Evolutionary conservation across 2,113 vertebrate genomes (phyloP).

Genomic region (Cyrtonyx montezumae): DNA sequence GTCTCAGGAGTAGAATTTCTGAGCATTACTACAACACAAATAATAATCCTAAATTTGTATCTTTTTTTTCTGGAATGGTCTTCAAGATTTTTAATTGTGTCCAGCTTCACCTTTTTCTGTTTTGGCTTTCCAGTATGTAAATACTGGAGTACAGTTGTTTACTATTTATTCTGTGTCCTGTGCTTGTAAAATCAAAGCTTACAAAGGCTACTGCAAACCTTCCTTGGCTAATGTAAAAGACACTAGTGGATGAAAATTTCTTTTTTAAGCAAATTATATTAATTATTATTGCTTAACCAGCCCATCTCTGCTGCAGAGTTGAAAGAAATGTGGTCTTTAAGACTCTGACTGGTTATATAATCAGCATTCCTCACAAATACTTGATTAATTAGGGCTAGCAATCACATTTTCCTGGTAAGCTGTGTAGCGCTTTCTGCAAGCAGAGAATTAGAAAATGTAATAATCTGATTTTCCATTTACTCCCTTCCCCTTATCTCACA

Average conservation of each 20-base stretch:
- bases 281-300: slow-evolving; percentile 27
- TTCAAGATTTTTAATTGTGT: neutral
- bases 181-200: neutral
- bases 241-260: neutral
- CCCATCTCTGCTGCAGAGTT: neutral
- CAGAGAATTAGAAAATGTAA: slow-evolving; percentile 16
- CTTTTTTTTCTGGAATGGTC: neutral
- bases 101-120: slow-evolving; percentile 1
- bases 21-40: neutral
- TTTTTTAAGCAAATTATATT: neutral
- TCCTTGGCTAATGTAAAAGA: neutral
- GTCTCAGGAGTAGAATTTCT: neutral
- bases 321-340: slow-evolving; percentile 26
- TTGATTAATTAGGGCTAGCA: slow-evolving; percentile 32
- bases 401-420: slow-evolving; percentile 49
- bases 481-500: neutral
- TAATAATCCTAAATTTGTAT: neutral
- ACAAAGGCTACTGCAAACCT: neutral
- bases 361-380: slow-evolving; percentile 39
- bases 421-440: slow-evolving; percentile 7
- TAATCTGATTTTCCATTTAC: slow-evolving; percentile 20
- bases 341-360: slow-evolving; percentile 13
- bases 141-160: slow-evolving; percentile 9
- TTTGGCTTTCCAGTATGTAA: neutral
- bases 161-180: neutral